phyloP scores from a whole-genome alignment of 2,113 vertebrate species.

The Amblyornis subalaris region DNA sequence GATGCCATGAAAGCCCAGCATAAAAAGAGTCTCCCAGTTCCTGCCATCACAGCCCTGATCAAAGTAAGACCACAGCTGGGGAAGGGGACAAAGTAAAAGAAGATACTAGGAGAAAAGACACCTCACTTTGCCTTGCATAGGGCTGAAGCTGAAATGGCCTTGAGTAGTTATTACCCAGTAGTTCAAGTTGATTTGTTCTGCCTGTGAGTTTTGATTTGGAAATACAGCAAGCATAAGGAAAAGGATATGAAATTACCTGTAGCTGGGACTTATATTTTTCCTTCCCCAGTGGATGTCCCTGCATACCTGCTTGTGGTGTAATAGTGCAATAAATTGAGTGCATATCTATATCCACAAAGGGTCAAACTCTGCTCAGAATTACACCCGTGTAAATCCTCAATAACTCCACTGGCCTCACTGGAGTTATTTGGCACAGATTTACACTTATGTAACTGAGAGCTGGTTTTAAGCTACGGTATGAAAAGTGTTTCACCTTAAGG shows the following conservation, averaged over 20 bases:
- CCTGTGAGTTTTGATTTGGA: conserved; percentile 38
- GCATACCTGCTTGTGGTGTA: conserved; percentile 19
- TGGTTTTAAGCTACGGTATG: conserved; percentile 29
- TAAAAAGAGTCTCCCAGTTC: not conserved
- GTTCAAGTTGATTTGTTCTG: conserved; percentile 47
- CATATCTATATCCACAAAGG: conserved; percentile 45
- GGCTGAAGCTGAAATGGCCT: not conserved
- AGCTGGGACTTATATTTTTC: conserved; percentile 23
- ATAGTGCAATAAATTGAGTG: conserved; percentile 54
- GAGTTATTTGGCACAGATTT: conserved; percentile 61
- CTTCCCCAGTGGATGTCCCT: conserved; percentile 13
- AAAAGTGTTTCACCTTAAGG: conserved; percentile 44
- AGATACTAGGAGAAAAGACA: not conserved
- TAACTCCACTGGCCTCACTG: not conserved
- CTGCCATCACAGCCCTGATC: not conserved
- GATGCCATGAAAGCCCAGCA: not conserved
- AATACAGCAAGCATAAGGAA: conserved; percentile 34
- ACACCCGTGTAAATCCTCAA: conserved; percentile 56
- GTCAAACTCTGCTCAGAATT: conserved; percentile 48
- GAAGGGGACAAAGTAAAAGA: not conserved
- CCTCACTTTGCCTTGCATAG: not conserved
- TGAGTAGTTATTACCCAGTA: conserved; percentile 5
- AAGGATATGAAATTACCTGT: conserved; percentile 41
- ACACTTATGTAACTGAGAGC: conserved; percentile 36
- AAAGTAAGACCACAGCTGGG: not conserved